Evolutionary conservation across 2,888 invertebrate species (phyloP), one percentile per base, ranked within the genome.

Genomic region (Tenthredo livida): DNA sequence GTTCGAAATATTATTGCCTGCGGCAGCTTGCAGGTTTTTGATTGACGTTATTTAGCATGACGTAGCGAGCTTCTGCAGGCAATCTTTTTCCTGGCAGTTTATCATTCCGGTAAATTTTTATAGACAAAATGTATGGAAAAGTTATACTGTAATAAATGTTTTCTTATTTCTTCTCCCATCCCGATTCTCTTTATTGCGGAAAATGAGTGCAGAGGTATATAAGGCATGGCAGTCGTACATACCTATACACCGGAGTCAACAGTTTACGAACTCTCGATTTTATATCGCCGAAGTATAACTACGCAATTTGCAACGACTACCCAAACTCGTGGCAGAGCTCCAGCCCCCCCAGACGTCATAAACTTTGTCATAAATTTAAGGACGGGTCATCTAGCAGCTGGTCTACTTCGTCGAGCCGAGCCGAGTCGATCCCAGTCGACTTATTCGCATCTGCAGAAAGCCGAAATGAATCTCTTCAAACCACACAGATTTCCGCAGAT

Each of bases 301-400:
- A 37, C 37, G 21, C 80, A 80, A 80, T 80, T 80, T 80, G 80
- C 80, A 61, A 80, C 58, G 80, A 80, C 80, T 80, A 21, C n/a
- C n/a, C 10, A 80, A 80, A 80, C 58, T 80, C 40, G 61, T 80
- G 80, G 80, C 61, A 61, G 15, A 80, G 37, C 40, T 58, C 80
- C 80, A 61, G 61, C 50, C 17, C 6, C 17, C 21, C 61, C 58
- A 80, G 80, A 80, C 58, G 40, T 80, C 80, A 80, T 80, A 80
- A 80, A 80, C 61, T 80, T 25, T n/a, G 80, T 61, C 17, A 61
- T 80, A 80, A 80, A 80, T 80, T 80, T 61, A 80, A 80, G 80
- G 40, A 61, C 37, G 58, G 80, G 58, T 80, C 80, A 58, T 80
- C 61, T 40, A 80, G 40, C 80, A 58, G 80, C 80, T 80, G 80